phyloP scores from a whole-genome alignment of 2,888 invertebrate species.

The Camponotus fellah region DNA sequence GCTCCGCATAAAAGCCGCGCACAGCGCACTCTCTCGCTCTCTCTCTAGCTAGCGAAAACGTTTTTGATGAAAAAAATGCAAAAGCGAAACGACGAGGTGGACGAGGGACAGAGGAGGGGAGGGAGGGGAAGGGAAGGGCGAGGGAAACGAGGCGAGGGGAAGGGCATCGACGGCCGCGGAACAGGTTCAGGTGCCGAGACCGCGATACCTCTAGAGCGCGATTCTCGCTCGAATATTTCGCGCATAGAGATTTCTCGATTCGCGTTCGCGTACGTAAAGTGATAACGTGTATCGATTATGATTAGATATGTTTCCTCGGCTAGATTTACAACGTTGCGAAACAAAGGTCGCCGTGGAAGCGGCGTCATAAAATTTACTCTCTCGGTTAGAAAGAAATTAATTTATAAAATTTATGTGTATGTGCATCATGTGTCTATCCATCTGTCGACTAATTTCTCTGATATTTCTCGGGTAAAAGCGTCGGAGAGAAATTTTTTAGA shows the following conservation, averaged over 20 bases:
- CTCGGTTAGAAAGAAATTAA: neutral
- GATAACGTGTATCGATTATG: neutral
- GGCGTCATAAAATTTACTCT: neutral
- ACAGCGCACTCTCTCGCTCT: constrained; percentile 20
- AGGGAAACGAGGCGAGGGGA: constrained; percentile 58
- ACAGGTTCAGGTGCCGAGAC: constrained; percentile 48
- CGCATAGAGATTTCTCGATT: constrained; percentile 60
- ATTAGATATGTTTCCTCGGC: neutral
- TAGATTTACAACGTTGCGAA: neutral
- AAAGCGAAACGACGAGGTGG: constrained; percentile 55
- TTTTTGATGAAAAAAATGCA: constrained; percentile 74
- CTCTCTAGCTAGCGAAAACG: constrained; percentile 60
- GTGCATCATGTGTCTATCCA: neutral
- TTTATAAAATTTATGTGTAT: neutral
- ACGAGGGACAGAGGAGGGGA: neutral
- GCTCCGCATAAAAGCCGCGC: constrained; percentile 48
- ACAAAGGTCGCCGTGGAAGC: neutral
- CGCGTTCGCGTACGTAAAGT: neutral
- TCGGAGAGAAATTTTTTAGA: neutral
- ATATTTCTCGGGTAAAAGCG: neutral
- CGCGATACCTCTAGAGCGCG: constrained; percentile 24
- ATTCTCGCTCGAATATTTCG: constrained; percentile 64
- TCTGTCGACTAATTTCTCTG: neutral
- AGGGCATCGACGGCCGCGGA: constrained; percentile 47
- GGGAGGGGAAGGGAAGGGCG: constrained; percentile 28